A percentile compares a stretch with the other conserved stretches of the same genome.
Evolutionary conservation across 2,113 vertebrate species (phyloP).

Genomic region (Caranx melampygus): DNA sequence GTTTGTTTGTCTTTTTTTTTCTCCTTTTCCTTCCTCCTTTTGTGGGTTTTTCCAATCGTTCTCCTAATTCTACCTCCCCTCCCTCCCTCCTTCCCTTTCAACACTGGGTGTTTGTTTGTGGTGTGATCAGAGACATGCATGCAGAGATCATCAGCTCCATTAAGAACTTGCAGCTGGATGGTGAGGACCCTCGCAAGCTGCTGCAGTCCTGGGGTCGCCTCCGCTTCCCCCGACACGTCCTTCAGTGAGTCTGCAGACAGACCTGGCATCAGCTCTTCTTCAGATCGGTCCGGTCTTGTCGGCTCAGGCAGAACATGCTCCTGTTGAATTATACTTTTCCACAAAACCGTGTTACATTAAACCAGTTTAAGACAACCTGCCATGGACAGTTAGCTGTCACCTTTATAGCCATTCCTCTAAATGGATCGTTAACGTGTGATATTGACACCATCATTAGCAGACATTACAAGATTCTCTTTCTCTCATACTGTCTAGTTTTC

Average conservation of each 20-base stretch:
- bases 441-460: neutral
- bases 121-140: constrained; percentile 91
- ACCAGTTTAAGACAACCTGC: neutral
- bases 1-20: constrained; percentile 15
- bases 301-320: constrained; percentile 48
- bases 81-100: constrained; percentile 32
- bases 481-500: constrained; percentile 13
- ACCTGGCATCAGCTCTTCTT: constrained; percentile 41
- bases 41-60: constrained; percentile 27
- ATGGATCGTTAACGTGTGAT: constrained; percentile 15
- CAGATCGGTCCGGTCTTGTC: constrained; percentile 38
- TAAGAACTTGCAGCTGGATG: constrained; percentile 96
- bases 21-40: constrained; percentile 19
- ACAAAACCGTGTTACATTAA: neutral
- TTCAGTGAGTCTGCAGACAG: constrained; percentile 92
- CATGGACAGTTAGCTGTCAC: neutral
- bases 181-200: constrained; percentile 93
- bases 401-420: constrained; percentile 1
- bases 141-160: constrained; percentile 97
- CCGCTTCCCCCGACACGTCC: constrained; percentile 88
- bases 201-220: constrained; percentile 93
- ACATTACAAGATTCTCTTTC: neutral
- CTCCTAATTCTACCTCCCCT: constrained; percentile 31
- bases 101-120: constrained; percentile 44
- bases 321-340: neutral